These are phyloP conservation scores for Polydesmus complanatus DNA, from an alignment of 2,888 invertebrate genomes.

Conservation along the genomic window DNA sequence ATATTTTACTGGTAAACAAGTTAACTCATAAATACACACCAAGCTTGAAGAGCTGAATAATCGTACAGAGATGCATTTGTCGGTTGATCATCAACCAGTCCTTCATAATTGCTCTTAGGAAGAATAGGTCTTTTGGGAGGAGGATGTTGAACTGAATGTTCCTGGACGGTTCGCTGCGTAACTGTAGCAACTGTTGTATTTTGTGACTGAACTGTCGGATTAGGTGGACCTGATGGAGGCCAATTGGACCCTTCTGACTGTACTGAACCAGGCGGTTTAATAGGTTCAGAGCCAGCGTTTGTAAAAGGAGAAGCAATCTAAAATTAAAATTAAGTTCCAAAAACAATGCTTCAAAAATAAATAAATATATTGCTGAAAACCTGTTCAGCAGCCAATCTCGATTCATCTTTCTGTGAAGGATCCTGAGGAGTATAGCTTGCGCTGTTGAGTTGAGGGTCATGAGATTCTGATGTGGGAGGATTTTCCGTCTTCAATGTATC, in stretches of 20 bases:
- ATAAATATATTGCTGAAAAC: slow-evolving; percentile 6
- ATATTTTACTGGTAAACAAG: not conserved
- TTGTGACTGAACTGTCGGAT: not conserved
- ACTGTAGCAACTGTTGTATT: slow-evolving; percentile 35
- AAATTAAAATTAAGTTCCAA: not conserved
- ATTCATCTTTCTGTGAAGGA: slow-evolving; percentile 15
- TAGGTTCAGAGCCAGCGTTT: not conserved
- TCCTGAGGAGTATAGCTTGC: slow-evolving; percentile 12
- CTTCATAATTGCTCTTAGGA: slow-evolving; percentile 61
- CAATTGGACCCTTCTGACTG: not conserved
- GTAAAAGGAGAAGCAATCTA: not conserved
- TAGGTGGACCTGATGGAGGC: slow-evolving; percentile 2
- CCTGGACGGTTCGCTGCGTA: slow-evolving; percentile 21
- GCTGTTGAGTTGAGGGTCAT: slow-evolving; percentile 21
- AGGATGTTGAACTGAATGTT: not conserved
- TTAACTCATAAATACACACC: slow-evolving; percentile 46
- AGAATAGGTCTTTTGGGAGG: slow-evolving; percentile 59
- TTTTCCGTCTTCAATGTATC: slow-evolving; percentile 11
- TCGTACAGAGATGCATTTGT: slow-evolving; percentile 68
- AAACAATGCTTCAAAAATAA: slow-evolving; percentile 1
- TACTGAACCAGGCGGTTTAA: not conserved
- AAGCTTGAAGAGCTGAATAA: slow-evolving; percentile 67
- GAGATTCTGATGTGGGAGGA: slow-evolving; percentile 25
- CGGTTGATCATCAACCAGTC: slow-evolving; percentile 61
- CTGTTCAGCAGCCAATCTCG: slow-evolving; percentile 19